Evolutionary conservation across 2,888 invertebrate genomes (phyloP), one percentile per base, ranked within the genome.

Genomic region (Sphaerolaimus hirsutus): DNA sequence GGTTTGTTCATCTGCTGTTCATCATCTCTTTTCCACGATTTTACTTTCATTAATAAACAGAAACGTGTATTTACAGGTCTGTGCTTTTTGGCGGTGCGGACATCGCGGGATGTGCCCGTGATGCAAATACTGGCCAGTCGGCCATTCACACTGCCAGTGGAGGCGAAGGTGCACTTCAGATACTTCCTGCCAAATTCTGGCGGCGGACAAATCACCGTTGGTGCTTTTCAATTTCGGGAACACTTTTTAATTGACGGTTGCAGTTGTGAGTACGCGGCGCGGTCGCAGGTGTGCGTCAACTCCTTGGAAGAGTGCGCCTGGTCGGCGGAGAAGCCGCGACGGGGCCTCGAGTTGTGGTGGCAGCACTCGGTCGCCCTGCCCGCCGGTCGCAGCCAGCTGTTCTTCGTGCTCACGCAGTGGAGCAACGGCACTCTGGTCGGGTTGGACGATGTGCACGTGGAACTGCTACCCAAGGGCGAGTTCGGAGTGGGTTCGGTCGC

Each of bases 41-140:
- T n/a, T n/a, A n/a, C n/a, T n/a, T n/a, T n/a, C n/a, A n/a, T n/a
- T n/a, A n/a, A n/a, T n/a, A n/a, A n/a, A n/a, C n/a, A n/a, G n/a
- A n/a, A n/a, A n/a, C n/a, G n/a, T n/a, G n/a, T n/a, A n/a, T n/a
- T 21, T 37, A 17, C 17, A 37, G 41, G 41, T 12, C 7, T 10
- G 22, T 41, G 41, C 24, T 41, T 25, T 19, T 26, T 41, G 25
- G 41, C 22, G 41, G 4, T 22, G 41, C 24, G 25, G 23, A 41
- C 41, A 22, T 17, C 26, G 24, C 41, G 41, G 17, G 41, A 41
- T 26, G 41, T 41, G 26, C 25, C 25, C n/a, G n/a, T 25, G 17
- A 24, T 22, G 41, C 41, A 41, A n/a, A 41, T 41, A 17, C 26
- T 41, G 25, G 41, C 41, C 5, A 25, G 25, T n/a, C 41, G 41